Conservation (phyloP, 2,888 invertebrate genomes). For the Tetrapedia diversipes region DNA sequence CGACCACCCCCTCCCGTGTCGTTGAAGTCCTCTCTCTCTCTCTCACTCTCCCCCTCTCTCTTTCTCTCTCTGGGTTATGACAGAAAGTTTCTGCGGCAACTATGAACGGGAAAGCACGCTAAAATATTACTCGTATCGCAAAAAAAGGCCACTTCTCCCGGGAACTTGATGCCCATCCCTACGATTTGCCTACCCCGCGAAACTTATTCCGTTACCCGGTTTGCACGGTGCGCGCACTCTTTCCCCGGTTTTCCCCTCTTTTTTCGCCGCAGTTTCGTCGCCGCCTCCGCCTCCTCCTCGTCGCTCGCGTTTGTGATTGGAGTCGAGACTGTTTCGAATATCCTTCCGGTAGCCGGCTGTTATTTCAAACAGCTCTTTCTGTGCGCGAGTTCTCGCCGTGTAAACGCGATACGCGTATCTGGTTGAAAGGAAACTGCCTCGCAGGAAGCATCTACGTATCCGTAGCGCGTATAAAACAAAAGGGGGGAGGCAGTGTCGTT, state of each 20-base stretch:
- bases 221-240: slow-evolving; percentile 22
- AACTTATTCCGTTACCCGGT: slow-evolving; percentile 47
- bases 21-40: slow-evolving; percentile 56
- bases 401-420: slow-evolving; percentile 59
- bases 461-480: slow-evolving; percentile 53
- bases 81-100: slow-evolving; percentile 73
- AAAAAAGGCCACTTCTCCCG: slow-evolving; percentile 72
- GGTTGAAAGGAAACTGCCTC: slow-evolving; percentile 53
- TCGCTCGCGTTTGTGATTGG: slow-evolving; percentile 61
- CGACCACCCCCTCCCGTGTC: slow-evolving; percentile 46
- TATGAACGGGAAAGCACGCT: slow-evolving; percentile 67
- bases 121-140: slow-evolving; percentile 76
- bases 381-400: slow-evolving; percentile 49
- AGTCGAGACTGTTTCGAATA: slow-evolving; percentile 59
- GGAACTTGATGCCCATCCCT: slow-evolving; percentile 58
- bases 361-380: slow-evolving; percentile 69
- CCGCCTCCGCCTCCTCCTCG: not conserved
- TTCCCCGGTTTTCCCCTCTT: not conserved
- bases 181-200: slow-evolving; percentile 57
- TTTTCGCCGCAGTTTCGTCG: not conserved
- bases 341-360: slow-evolving; percentile 67
- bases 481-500: slow-evolving; percentile 14
- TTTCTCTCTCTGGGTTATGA: slow-evolving; percentile 60
- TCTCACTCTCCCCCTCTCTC: too few species aligned
- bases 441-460: slow-evolving; percentile 63